phyloP scores from a whole-genome alignment of 2,888 invertebrate genomes.

The Drepanosiphum platanoidis region DNA sequence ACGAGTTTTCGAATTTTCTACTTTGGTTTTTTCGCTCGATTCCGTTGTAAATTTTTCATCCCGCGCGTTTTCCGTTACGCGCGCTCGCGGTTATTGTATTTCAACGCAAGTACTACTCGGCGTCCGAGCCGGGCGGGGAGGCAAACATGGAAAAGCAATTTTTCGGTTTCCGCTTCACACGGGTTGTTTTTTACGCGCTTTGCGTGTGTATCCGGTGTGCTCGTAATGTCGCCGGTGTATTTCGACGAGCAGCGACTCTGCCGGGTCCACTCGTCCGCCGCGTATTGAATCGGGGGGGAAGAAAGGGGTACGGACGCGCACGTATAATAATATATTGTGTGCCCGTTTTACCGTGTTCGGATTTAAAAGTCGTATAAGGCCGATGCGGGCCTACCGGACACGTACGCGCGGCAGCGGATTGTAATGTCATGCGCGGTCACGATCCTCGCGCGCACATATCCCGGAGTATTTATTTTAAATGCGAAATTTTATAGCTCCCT shows the following conservation, averaged over 20 bases:
- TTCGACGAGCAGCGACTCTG: too few species aligned
- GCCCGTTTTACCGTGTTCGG: constrained; percentile 55
- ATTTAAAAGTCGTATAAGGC: constrained; percentile 57
- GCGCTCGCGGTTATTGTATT: background rate
- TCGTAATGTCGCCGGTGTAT: background rate
- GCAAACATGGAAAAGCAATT: constrained; percentile 53
- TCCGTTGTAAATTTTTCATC: background rate
- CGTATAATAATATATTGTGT: background rate
- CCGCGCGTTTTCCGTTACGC: background rate
- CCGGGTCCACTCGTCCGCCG: too few species aligned
- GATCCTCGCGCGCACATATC: background rate
- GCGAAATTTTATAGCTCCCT: constrained; percentile 29
- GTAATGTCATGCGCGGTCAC: constrained; percentile 59
- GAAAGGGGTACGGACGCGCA: background rate
- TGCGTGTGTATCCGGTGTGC: constrained; percentile 36
- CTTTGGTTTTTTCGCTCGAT: background rate
- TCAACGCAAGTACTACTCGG: too few species aligned
- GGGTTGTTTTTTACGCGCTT: constrained; percentile 30
- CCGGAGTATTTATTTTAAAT: constrained; percentile 22
- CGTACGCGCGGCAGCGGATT: constrained; percentile 39
- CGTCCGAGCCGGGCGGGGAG: background rate
- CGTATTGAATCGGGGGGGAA: too few species aligned
- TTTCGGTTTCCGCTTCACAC: constrained; percentile 57
- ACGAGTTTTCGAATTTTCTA: too few species aligned
- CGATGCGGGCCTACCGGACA: constrained; percentile 52